Conservation (phyloP, 2,888 invertebrate genomes). For the Agrochola litura region DNA sequence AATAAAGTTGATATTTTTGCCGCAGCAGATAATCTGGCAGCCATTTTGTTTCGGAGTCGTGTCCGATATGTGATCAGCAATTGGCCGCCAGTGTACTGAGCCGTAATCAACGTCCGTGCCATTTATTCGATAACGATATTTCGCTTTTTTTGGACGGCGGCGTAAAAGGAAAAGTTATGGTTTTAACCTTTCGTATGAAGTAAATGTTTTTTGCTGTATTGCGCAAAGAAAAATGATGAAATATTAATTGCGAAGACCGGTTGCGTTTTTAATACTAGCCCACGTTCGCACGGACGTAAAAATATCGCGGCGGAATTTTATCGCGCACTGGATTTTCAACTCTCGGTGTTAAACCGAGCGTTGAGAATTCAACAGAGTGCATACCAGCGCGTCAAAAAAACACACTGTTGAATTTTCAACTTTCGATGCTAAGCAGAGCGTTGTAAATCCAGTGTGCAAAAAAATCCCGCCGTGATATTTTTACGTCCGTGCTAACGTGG, state of each 20-base stretch:
- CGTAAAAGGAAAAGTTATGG: constrained; percentile 49
- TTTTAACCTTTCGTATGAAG: constrained; percentile 21
- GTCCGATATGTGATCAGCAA: constrained; percentile 68
- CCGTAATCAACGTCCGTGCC: constrained; percentile 63
- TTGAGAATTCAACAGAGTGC: no score
- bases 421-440: no score
- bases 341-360: no score
- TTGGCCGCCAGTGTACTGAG: constrained; percentile 69
- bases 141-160: constrained; percentile 47
- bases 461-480: no score
- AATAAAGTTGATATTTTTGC: constrained; percentile 64
- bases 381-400: no score
- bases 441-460: no score
- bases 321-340: no score
- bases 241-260: background rate
- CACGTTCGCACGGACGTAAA: no score
- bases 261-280: background rate
- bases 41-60: constrained; percentile 61
- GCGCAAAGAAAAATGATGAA: no score
- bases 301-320: no score
- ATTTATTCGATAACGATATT: constrained; percentile 63
- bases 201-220: constrained; percentile 4
- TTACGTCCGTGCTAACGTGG: no score
- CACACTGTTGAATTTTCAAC: no score
- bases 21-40: constrained; percentile 55